Evolutionary conservation across 1,140 invertebrate species (phyloP), one percentile per base, ranked within the genome.

Genomic region (Musca vetustissima): DNA sequence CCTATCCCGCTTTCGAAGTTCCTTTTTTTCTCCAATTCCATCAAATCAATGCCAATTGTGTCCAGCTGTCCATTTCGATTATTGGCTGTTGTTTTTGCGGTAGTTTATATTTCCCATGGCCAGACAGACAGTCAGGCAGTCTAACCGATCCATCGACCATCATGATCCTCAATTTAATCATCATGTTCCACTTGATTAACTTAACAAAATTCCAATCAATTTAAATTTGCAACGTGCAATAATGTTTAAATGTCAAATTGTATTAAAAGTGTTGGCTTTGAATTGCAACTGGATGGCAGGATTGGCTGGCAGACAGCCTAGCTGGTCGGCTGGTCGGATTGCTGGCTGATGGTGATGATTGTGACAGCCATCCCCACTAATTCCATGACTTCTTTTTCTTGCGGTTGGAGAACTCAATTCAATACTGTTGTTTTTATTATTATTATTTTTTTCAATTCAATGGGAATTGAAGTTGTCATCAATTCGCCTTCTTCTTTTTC

Each of bases 161-260:
- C n/a, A 7, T 43, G 36, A 43, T 43, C 36, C 49, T 50, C 49
- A 50, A 50, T 50, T 50, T 50, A 21, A 50, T 50, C 19, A 50
- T 61, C 57, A 61, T 61, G 57, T 61, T 61, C 57, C 57, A 43
- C 57, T 61, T 61, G 57, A 61, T 61, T 61, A 61, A 61, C 57
- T 61, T 61, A 61, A 61, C 57, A 61, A 61, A 61, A 61, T 61
- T 61, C 57, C 57, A 61, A 61, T 61, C 57, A 61, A 61, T 61
- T 61, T 61, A 61, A 61, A 61, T 61, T 61, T 61, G 57, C 57
- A 61, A 61, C 57, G 57, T 61, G 57, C 57, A 61, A 61, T 61
- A 61, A 61, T 61, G 57, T 61, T 61, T 36, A 61, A 61, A 61
- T 61, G 57, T 61, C 57, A 61, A 61, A 61, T 61, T 61, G 57